Base-by-base conservation (phyloP, 2,797 vertebrate genomes). In the Erethizon dorsatum region DNA sequence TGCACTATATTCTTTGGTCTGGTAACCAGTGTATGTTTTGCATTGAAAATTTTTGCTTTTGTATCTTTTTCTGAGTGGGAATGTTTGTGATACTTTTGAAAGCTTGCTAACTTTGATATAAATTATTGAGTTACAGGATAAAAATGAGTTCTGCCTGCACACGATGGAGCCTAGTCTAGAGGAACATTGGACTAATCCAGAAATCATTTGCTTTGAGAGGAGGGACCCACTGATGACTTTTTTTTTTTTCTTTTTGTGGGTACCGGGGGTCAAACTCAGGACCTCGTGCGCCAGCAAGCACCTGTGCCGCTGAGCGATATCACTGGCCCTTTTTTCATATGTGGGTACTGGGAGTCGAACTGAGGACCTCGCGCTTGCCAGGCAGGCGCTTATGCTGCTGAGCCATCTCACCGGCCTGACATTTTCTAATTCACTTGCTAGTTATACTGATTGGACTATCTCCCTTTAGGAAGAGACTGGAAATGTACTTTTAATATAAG, bases 131-230 rank as follows among this genome's bases (percentile, higher is more conserved):
- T 50, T 45, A 26, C 20, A 86, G 50, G 69, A n/a, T 86, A 78
- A n/a, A 73, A 89, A 91, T 26, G 9, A 65, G 6, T 59, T 15
- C 12, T 78, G 22, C 54, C 37, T 4, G 13, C 52, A 91, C 47
- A 93, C 91, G 93, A 88, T 83, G 20, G 67, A 85, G 24, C 26
- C 79, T 63, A 10, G 56, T 91, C 54, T 89, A 71, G 6, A 86
- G 73, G 77, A 50, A 96, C 85, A 65, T 50, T 59, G 83, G 56
- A 59, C 77, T 90, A 67, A 83, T 80, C 63, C 41, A 45, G 41
- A 65, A 85, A 89, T 93, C 54, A 54, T 67, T 95, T 54, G 82
- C 24, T 91, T 80, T 88, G 47, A 83, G 91, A 77, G 69, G 52
- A 88, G 26, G 37, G 52, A 2, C 52, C n/a, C 63, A 75, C 3